Evolutionary conservation across 1,140 invertebrate genomes (phyloP), one percentile per base, ranked within the genome.

Genomic region (Subanguina moxae): DNA sequence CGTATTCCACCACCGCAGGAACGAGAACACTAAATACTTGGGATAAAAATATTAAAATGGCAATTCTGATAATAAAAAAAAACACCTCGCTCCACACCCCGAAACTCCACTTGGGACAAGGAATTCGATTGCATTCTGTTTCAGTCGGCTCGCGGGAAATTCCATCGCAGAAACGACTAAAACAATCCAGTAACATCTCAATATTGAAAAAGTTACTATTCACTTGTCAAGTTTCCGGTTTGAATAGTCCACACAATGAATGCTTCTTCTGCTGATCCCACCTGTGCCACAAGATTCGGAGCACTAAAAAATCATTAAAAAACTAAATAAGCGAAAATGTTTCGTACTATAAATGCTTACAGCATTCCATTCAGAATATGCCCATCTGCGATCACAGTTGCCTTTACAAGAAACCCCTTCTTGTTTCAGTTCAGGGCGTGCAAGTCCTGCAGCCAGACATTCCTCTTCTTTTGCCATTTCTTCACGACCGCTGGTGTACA

Each of bases 1-100:
- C 88, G 87, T 5, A 85, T 83, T 15, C 90, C 90, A 23, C 85
- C 86, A 57, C 88, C 89, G 83, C 90, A 91, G 1, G 87, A 86
- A 77, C 85, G 84, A n/a, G 88, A 86, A 80, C 90, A 91, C 87
- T 90, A 76, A 7, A 86, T 42, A 28, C 1, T 19, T 25, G 63
- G 3, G 3, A 25, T 28, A 30, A 21, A 62, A 1, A n/a, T 3
- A 11, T 1, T 11, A 1, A 32, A 62, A 62, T 1, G 7, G 32
- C 23, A 62, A 62, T 43, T 58, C 21, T 61, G 28, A 28, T 61
- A 8, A n/a, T 8, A 61, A 30, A 61, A 3, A 58, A 61, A 61
- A 61, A 7, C 64, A 72, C 71, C 57, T 78, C 71, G 23, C 48
- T 70, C 80, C 80, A 82, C n/a, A 68, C 58, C 32, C 72, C 78